A percentile compares a stretch with the other conserved stretches of the same genome.
Evolutionary conservation across 2,113 vertebrate genomes (phyloP).

Genomic region (Vulpes lagopus): DNA sequence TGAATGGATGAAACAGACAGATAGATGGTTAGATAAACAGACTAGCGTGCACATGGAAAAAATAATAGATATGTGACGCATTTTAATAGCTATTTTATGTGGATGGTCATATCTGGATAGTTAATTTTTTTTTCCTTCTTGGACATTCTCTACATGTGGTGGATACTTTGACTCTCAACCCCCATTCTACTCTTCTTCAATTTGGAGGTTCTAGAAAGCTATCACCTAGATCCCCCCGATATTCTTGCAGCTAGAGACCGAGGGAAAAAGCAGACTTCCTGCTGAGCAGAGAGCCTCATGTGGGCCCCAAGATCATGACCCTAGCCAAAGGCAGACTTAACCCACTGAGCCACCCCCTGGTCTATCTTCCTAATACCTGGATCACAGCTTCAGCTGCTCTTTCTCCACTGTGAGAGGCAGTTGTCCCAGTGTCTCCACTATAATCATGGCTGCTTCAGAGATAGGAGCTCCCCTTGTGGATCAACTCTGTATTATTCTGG

Average conservation of each 20-base stretch:
- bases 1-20: not conserved
- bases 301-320: too few species aligned
- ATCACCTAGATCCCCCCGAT: not conserved
- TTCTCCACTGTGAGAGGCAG: not conserved
- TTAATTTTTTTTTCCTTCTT: not conserved
- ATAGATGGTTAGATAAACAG: not conserved
- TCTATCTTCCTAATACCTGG: not conserved
- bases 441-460: not conserved
- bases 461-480: rapidly evolving
- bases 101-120: too few species aligned
- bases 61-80: not conserved
- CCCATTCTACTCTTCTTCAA: not conserved
- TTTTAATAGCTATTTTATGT: not conserved
- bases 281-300: too few species aligned
- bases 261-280: too few species aligned
- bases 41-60: not conserved
- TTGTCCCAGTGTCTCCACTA: not conserved
- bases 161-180: not conserved
- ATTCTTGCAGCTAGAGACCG: not conserved
- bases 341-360: too few species aligned
- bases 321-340: too few species aligned
- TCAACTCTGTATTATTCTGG: not conserved
- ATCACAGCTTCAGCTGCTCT: not conserved
- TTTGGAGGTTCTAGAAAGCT: not conserved
- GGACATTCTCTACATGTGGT: not conserved